These are phyloP conservation scores for Tetanocera ferruginea DNA, from an alignment of 2,888 invertebrate genomes.

Conservation along the genomic window DNA sequence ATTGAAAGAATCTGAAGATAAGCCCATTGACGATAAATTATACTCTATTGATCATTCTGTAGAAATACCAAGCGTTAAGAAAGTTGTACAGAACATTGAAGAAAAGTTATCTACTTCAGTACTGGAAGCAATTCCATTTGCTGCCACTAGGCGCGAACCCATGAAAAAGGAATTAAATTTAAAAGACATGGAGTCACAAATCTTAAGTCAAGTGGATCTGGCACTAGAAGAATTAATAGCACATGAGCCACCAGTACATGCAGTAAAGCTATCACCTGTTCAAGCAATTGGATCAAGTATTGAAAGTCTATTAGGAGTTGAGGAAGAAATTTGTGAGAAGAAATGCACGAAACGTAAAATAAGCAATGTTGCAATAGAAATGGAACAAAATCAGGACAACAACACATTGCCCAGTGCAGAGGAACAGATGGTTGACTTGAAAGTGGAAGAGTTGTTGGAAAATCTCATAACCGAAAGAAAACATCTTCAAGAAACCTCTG, in stretches of 20 bases:
- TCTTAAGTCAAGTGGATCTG: slow-evolving; percentile 56
- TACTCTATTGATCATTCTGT: too few species aligned
- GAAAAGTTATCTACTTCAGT: slow-evolving; percentile 67
- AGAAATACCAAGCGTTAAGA: slow-evolving; percentile 71
- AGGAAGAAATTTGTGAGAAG: slow-evolving; percentile 64
- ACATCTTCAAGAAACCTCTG: neutral
- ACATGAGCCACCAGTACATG: slow-evolving; percentile 52
- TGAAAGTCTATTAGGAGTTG: slow-evolving; percentile 48
- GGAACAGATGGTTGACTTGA: too few species aligned
- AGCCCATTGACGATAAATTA: too few species aligned
- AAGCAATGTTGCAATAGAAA: slow-evolving; percentile 58
- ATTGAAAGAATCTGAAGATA: too few species aligned
- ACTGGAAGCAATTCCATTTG: slow-evolving; percentile 58
- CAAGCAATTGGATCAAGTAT: slow-evolving; percentile 50
- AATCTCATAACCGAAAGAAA: neutral
- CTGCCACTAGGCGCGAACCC: slow-evolving; percentile 62
- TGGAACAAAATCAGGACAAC: too few species aligned
- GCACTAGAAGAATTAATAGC: slow-evolving; percentile 52
- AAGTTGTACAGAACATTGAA: slow-evolving; percentile 73
- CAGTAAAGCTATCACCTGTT: slow-evolving; percentile 56
- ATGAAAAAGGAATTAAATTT: slow-evolving; percentile 52
- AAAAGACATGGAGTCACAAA: slow-evolving; percentile 57
- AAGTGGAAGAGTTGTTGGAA: neutral
- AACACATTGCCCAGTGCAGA: neutral
- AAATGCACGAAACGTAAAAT: slow-evolving; percentile 56